These are phyloP conservation scores for Oryzias curvinotus DNA, from an alignment of 2,113 vertebrate genomes.

Conservation along the genomic window DNA sequence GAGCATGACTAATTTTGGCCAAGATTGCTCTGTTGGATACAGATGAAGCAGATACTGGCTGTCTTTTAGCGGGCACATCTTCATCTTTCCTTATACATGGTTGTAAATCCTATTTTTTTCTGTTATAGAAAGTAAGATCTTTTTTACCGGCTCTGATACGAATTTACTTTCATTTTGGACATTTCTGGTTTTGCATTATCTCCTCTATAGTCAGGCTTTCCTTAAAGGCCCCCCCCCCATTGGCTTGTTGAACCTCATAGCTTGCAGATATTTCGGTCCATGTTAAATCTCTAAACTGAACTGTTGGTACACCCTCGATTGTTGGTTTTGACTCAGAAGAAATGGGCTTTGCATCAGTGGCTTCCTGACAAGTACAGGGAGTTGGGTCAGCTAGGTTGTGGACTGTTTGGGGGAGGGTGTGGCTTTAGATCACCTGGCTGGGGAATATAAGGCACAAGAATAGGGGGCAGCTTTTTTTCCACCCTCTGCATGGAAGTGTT, in stretches of 20 bases:
- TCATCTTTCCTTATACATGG: not conserved
- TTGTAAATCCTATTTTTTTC: conserved; percentile 14
- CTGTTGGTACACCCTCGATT: conserved; percentile 46
- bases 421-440: conserved; percentile 52
- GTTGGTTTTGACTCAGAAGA: conserved; percentile 60
- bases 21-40: conserved; percentile 37
- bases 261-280: conserved; percentile 27
- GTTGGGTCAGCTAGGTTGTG: conserved; percentile 24
- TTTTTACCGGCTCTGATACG: not conserved
- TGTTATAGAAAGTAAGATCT: not conserved
- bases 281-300: conserved; percentile 33
- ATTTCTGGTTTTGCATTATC: conserved; percentile 39
- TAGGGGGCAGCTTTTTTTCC: conserved; percentile 23
- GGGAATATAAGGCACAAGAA: conserved; percentile 19
- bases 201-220: conserved; percentile 56
- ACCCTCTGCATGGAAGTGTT: conserved; percentile 45
- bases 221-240: conserved; percentile 51
- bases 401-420: conserved; percentile 19
- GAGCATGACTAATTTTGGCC: conserved; percentile 52
- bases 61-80: conserved; percentile 35
- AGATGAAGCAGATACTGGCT: conserved; percentile 44
- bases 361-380: conserved; percentile 49
- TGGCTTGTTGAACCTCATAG: conserved; percentile 8
- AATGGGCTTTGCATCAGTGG: conserved; percentile 68
- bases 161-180: not conserved